A percentile compares a stretch with the other conserved stretches of the same genome.
These are phyloP conservation scores for Etia nguti DNA, from an alignment of 2,113 vertebrate genomes.

Conservation along the genomic window DNA sequence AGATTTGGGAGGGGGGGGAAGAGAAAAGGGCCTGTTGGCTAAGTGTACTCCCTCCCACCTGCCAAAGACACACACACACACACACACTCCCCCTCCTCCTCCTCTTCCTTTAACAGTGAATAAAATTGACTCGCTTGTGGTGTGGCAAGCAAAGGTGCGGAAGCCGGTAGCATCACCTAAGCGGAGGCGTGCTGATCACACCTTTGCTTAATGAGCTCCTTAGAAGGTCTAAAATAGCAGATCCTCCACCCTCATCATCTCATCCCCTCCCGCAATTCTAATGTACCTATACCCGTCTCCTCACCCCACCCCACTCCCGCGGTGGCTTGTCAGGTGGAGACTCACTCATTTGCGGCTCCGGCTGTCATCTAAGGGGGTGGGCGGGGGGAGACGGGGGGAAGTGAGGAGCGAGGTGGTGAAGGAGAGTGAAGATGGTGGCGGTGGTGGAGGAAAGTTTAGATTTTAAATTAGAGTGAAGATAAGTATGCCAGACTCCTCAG, in stretches of 20 bases:
- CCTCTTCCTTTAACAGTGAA: slow-evolving; percentile 69
- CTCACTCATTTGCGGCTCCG: slow-evolving; percentile 72
- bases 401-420: slow-evolving; percentile 10
- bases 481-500: background rate
- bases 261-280: slow-evolving; percentile 22
- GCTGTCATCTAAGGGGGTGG: slow-evolving; percentile 27
- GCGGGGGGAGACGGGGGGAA: background rate
- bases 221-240: slow-evolving; percentile 80
- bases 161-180: slow-evolving; percentile 64
- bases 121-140: slow-evolving; percentile 61
- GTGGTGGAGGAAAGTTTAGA: background rate
- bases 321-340: slow-evolving; percentile 75
- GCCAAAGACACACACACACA: background rate
- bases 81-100: slow-evolving; percentile 3
- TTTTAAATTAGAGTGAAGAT: background rate
- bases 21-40: slow-evolving; percentile 32
- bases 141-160: slow-evolving; percentile 62
- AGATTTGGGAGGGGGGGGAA: background rate
- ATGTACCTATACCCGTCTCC: slow-evolving; percentile 9
- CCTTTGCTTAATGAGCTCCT: slow-evolving; percentile 84
- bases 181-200: slow-evolving; percentile 77
- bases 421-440: slow-evolving; percentile 22
- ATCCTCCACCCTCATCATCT: background rate
- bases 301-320: background rate
- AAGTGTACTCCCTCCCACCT: slow-evolving; percentile 37